Evolutionary conservation across 2,888 invertebrate species (phyloP), one percentile per base, ranked within the genome.

Genomic region (Brachynemurus nebulosus): DNA sequence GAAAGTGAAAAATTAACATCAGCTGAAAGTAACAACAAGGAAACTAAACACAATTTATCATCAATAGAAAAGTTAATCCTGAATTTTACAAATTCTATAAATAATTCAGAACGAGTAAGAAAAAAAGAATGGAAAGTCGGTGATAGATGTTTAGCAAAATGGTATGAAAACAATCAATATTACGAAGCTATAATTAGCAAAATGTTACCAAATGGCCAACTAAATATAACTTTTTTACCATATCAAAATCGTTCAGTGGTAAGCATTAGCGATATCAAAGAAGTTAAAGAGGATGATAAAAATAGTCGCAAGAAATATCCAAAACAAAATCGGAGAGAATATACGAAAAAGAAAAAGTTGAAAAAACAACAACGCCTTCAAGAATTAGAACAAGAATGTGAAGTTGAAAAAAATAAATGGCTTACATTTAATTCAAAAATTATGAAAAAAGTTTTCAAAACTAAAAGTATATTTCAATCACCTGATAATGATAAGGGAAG

Each of bases 341-440:
- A 90, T 61, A 73, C 89, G 47, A 88, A 88, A 60, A 85, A 88
- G 67, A 86, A 90, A 61, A 86, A 88, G 57, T 84, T 86, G 59
- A 93, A 92, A 63, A 92, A 92, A 57, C 78, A 82, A 51, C 84
- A 86, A 57, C 73, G 91, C 50, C 79, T 85, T 57, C 91, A 92
- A 63, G 85, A 89, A 59, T 70, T 92, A 47, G 93, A 93, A 63
- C 86, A 89, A 57, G 90, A 89, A 58, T 73, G 91, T 45, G 95
- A 95, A 64, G 74, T 75, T 51, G 93, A 93, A 59, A 95, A 95
- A 64, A 88, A 86, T 59, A 91, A 91, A 66, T 95, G 95, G 95
- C 71, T 89, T 8, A 77, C 79, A 50, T 93, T 93, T 60, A 82
- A 84, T 53, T 72, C 76, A 1, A 93, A 91, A 69, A 86, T 81